phyloP scores from a whole-genome alignment of 1,140 invertebrate genomes.

The Nixonia krombeini region DNA sequence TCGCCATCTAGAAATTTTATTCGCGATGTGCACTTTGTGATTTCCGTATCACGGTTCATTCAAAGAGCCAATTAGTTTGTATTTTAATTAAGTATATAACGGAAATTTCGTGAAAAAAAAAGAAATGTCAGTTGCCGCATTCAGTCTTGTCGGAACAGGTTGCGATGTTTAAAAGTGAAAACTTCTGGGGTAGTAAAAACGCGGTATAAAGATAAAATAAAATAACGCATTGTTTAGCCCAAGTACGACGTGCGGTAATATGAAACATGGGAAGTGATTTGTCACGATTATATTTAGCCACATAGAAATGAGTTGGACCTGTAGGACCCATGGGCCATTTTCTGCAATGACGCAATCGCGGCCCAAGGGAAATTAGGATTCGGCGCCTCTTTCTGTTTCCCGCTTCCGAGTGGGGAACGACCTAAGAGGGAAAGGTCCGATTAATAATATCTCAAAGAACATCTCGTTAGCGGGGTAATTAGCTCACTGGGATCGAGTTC shows the following conservation, averaged over 20 bases:
- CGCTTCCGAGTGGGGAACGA: conserved; percentile 1
- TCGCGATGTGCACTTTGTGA: neutral
- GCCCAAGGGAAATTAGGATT: conserved; percentile 29
- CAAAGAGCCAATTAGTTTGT: conserved; percentile 20
- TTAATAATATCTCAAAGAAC: conserved; percentile 9
- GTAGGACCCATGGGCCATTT: conserved; percentile 18
- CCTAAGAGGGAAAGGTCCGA: conserved; percentile 4
- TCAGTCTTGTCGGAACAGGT: too few species aligned
- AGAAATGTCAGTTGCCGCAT: too few species aligned
- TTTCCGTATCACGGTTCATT: conserved; percentile 6
- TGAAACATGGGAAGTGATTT: neutral
- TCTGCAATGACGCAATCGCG: conserved; percentile 22
- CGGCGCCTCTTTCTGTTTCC: conserved; percentile 12
- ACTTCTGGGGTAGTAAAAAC: too few species aligned
- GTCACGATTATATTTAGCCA: conserved; percentile 2
- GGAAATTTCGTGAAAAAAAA: conserved; percentile 11
- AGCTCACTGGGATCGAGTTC: neutral
- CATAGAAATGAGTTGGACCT: neutral
- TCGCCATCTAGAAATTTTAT: neutral
- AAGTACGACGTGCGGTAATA: neutral
- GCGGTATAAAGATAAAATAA: neutral
- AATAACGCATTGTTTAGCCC: neutral
- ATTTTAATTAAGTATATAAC: conserved; percentile 22
- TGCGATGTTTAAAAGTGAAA: conserved; percentile 2
- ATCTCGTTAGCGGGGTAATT: conserved; percentile 8